Base-by-base conservation (phyloP, 2,888 invertebrate genomes). In the Orthosia gothica region DNA sequence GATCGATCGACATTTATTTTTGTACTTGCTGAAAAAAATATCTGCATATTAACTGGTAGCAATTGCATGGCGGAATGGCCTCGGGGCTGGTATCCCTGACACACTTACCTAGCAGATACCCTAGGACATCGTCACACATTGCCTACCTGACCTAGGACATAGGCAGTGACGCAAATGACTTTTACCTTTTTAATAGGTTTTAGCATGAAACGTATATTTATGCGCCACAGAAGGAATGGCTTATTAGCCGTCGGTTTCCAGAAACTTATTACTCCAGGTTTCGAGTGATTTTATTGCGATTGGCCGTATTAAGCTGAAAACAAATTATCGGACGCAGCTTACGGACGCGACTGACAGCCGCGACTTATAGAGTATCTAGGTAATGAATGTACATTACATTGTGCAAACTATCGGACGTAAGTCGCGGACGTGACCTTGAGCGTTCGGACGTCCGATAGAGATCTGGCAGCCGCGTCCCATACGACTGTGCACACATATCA, bases 41-140 rank as follows among this genome's bases (percentile, higher is more conserved):
- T 69, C 71, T 74, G 84, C 84, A 86, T 79, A 71, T 83, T 76
- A 65, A 70, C 50, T 73, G 74, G 63, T 76, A 64, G 79, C 65
- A 61, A 74, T 87, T 81, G 86, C 88, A 84, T 84, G 86, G 63
- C 50, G 63, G 12, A 47, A 18, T 73, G 78, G 65, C 86, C 88
- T 87, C 84, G 79, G 15, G 20, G 20, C 26, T 45, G 23, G n/a
- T 76, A 79, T 82, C 88, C 86, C 82, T 87, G 86, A 84, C 86
- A 81, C 70, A 86, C 74, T 87, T 74, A 76, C 76, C 79, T 20
- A 26, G 59, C 50, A 86, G 76, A 70, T 20, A 70, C 32, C 65
- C 62, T 81, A 87, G 87, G 81, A 87, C 87, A 81, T 85, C 62
- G 85, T 70, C 77, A 87, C 69, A 86, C 62, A 81, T 83, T 61